Evolutionary conservation across 2,888 invertebrate genomes (phyloP), one percentile per base, ranked within the genome.

Genomic region (Cantharis rustica): DNA sequence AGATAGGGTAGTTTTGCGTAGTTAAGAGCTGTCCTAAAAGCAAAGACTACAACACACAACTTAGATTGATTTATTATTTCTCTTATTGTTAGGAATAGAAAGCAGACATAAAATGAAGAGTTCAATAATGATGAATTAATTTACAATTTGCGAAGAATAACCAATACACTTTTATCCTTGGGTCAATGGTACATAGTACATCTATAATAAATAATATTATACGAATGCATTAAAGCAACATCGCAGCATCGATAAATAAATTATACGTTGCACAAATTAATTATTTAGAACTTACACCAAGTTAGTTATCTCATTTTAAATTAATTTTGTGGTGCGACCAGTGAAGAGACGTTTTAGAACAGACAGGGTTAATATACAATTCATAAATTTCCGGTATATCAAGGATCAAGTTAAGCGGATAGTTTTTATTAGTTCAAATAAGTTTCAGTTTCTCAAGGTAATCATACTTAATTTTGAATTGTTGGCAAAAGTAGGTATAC

Each of bases 31-130:
- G 66, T 61, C 68, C 47, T 68, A 23, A 62, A 61, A 27, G 62
- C 23, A 71, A 62, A 71, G 71, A 63, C 66, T 72, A 66, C 27
- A 61, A 61, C 47, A 72, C 72, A 31, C 66, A 72, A 72, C 27
- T 69, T 69, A 23, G 72, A 72, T 72, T 72, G 72, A 72, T 72
- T 72, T 72, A 72, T 72, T 72, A 72, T 72, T 72, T 72, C 66
- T 72, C 72, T 72, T 72, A 72, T 72, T 72, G 72, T 72, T 72
- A 72, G 20, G 68, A 66, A 72, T 72, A 61, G 66, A 61, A 68
- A 72, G 72, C 27, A 66, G 66, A 72, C 72, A 72, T 64, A 72
- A 69, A 31, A 69, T 31, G 23, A 31, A 23, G 20, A 64, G 31
- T 23, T 71, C 71, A 27, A 71, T 71, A 27, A 71, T 71, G 63